A percentile compares a stretch with the other conserved stretches of the same genome.
Evolutionary conservation across 2,797 vertebrate genomes (phyloP).

Genomic region (Anguilla anguilla): DNA sequence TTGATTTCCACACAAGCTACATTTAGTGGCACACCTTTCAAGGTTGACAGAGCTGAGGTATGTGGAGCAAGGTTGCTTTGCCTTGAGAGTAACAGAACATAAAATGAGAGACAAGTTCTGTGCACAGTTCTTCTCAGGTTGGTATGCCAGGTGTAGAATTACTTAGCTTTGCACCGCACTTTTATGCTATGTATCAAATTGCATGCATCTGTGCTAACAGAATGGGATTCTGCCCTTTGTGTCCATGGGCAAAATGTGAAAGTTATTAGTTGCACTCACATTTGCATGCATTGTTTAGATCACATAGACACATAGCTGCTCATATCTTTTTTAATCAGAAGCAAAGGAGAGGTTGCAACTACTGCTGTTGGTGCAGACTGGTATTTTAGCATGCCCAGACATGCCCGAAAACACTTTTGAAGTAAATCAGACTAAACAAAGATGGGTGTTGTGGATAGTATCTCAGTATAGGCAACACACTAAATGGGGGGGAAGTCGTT

Average conservation of each 20-base stretch:
- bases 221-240: background rate
- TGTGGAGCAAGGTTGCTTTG: background rate
- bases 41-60: constrained; percentile 4
- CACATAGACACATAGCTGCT: background rate
- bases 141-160: background rate
- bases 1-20: background rate
- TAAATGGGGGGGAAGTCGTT: background rate
- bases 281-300: background rate
- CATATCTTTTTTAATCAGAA: background rate
- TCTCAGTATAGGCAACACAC: background rate
- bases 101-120: background rate
- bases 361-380: background rate
- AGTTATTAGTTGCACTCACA: background rate
- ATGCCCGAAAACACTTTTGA: background rate
- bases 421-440: background rate
- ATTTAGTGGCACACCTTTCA: background rate
- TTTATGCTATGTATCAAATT: background rate
- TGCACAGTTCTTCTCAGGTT: background rate
- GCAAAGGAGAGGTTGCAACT: background rate
- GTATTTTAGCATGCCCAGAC: background rate
- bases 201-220: background rate
- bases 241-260: background rate
- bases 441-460: background rate
- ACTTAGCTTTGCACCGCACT: background rate
- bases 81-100: background rate